Evolutionary conservation across 1,140 invertebrate species (phyloP), one percentile per base, ranked within the genome.

Genomic region (Brachionus angularis): DNA sequence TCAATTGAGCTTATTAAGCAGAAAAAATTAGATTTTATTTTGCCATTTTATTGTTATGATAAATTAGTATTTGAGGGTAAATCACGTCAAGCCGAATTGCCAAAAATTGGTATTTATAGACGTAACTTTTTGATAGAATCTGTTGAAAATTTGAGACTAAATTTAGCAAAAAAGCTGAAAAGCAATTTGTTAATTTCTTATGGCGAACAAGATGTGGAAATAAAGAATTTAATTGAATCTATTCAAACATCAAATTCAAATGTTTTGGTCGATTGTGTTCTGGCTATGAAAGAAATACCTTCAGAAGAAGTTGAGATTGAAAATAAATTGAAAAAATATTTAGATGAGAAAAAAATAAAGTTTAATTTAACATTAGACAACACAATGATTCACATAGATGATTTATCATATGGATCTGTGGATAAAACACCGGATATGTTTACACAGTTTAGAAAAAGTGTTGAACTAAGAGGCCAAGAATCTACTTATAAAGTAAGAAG

Each of bases 21-120:
- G 61, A 39, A 74, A 75, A 61, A 70, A 44, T 71, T 72, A 47
- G 75, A 76, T 52, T 64, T 69, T 50, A 72, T 81, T 16, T 34
- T 81, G 21, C 79, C 79, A n/a, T 14, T 81, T 5, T 81, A 81
- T 52, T 81, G 79, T 72, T 80, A 80, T 74, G 80, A 81, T 64
- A 79, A 79, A 14, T 46, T 77, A 2, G 77, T 80, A 64, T 79
- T 76, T 55, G 70, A 74, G 72, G 77, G 74, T 52, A 77, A 36
- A 70, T 76, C 80, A 8, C 77, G 76, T 33, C 76, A 78, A 47
- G 78, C 75, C 62, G 69, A 62, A 33, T 77, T 81, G 72, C 75
- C 78, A n/a, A 81, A 81, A 73, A 79, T 78, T 23, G 80, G 78
- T 5, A 53, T 74, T n/a, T 76, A 77, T 55, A 72, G 79, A 49